Percentiles rank a stretch among this genome's conserved stretches.
Evolutionary conservation across 2,113 vertebrate species (phyloP).

Genomic region (Protomyctophum bolini): DNA sequence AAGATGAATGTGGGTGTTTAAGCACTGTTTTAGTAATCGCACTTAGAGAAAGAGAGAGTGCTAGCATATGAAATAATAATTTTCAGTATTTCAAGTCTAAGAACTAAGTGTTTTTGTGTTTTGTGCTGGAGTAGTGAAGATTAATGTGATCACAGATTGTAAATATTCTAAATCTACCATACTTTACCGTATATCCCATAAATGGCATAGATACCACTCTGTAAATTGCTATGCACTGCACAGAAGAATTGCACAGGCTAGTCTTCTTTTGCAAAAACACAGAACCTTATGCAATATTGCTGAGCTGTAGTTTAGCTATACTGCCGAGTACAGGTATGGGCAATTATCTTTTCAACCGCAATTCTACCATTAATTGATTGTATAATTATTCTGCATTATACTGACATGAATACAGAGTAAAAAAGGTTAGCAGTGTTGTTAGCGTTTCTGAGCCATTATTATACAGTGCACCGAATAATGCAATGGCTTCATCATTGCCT

Average conservation of each 20-base stretch:
- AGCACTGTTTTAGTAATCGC: conserved; percentile 31
- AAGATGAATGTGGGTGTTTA: conserved; percentile 51
- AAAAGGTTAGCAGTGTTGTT: conserved; percentile 11
- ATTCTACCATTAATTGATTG: not conserved
- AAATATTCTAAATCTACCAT: not conserved
- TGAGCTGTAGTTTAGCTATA: conserved; percentile 33
- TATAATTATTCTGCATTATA: conserved; percentile 13
- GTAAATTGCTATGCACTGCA: not conserved
- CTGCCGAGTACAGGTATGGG: conserved; percentile 28
- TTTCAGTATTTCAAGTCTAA: not conserved
- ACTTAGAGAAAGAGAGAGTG: conserved; percentile 14
- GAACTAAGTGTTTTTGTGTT: not conserved
- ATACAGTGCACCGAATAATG: not conserved
- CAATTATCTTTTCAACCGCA: conserved; percentile 25
- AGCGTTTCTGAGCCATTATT: not conserved
- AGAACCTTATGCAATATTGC: conserved; percentile 25
- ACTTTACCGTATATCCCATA: not conserved
- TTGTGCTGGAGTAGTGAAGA: not conserved
- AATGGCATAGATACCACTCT: not conserved
- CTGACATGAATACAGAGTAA: conserved; percentile 4
- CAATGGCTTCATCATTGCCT: conserved; percentile 13
- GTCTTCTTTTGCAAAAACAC: conserved; percentile 32
- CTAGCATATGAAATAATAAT: not conserved
- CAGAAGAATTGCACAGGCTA: conserved; percentile 12
- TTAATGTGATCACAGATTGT: not conserved